phyloP scores from a whole-genome alignment of 2,888 invertebrate genomes.

The Agrotis segetum region DNA sequence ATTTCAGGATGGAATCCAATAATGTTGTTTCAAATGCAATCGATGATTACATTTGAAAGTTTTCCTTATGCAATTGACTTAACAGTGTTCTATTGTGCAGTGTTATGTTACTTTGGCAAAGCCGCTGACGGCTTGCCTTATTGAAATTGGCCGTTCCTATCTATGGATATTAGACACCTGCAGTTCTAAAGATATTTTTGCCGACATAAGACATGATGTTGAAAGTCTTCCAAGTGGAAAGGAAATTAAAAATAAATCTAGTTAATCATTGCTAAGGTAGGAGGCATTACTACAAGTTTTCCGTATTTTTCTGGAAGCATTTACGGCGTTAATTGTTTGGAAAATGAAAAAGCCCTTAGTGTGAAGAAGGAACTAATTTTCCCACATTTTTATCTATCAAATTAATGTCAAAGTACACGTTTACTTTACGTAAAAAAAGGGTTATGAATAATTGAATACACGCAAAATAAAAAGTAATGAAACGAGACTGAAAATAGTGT shows the following conservation, averaged over 20 bases:
- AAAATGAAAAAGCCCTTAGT: too few relatives aligned
- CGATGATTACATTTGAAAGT: not conserved
- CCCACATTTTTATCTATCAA: too few relatives aligned
- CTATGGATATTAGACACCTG: conserved; percentile 1
- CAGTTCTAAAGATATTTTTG: not conserved
- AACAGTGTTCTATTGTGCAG: not conserved
- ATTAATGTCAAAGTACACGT: too few relatives aligned
- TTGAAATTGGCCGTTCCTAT: not conserved
- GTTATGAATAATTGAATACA: too few relatives aligned
- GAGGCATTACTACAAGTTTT: too few relatives aligned
- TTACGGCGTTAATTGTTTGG: too few relatives aligned
- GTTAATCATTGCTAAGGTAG: too few relatives aligned
- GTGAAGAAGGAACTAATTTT: too few relatives aligned
- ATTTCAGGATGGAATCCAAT: not conserved
- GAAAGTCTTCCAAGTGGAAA: not conserved
- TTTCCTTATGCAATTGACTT: not conserved
- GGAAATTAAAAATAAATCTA: not conserved
- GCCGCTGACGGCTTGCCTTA: not conserved
- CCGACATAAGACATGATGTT: not conserved
- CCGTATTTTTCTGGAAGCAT: too few relatives aligned
- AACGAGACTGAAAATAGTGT: too few relatives aligned
- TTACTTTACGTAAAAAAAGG: too few relatives aligned
- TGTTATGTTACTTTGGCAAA: conserved; percentile 9
- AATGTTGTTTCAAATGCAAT: not conserved
- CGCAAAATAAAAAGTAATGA: too few relatives aligned